phyloP scores from a whole-genome alignment of 2,113 vertebrate genomes.

The Panurus biarmicus region DNA sequence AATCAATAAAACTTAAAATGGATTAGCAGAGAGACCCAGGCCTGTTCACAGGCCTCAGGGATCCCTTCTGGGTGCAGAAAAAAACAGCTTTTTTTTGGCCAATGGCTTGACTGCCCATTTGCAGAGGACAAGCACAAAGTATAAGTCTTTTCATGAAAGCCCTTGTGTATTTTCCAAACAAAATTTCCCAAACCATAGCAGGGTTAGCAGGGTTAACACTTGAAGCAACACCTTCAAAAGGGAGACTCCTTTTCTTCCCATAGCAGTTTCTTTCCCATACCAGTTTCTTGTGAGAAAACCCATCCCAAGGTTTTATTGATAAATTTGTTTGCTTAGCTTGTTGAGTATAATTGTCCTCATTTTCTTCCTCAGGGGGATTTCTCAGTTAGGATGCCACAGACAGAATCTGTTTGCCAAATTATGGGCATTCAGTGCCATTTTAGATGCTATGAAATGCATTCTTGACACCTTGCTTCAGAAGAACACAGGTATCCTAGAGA shows the following conservation, averaged over 20 bases:
- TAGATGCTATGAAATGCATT: background rate
- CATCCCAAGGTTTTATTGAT: background rate
- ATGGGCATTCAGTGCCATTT: background rate
- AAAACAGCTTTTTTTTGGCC: background rate
- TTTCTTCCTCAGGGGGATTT: rapidly evolving
- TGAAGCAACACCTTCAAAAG: background rate
- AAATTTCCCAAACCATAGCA: background rate
- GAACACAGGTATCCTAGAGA: background rate
- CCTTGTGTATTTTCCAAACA: background rate
- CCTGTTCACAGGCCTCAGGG: background rate
- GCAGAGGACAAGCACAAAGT: background rate
- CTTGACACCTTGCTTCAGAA: background rate
- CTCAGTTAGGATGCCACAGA: background rate
- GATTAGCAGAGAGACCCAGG: background rate
- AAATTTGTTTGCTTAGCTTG: background rate
- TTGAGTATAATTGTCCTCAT: background rate
- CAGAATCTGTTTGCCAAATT: background rate
- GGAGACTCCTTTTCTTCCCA: background rate
- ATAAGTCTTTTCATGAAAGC: background rate
- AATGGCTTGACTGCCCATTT: background rate
- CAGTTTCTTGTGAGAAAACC: background rate
- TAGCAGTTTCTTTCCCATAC: background rate
- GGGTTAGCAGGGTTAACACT: background rate
- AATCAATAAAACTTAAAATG: background rate
- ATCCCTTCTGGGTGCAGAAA: background rate